Evolutionary conservation across 2,113 vertebrate genomes (phyloP).

Genomic region (Anas platyrhynchos): DNA sequence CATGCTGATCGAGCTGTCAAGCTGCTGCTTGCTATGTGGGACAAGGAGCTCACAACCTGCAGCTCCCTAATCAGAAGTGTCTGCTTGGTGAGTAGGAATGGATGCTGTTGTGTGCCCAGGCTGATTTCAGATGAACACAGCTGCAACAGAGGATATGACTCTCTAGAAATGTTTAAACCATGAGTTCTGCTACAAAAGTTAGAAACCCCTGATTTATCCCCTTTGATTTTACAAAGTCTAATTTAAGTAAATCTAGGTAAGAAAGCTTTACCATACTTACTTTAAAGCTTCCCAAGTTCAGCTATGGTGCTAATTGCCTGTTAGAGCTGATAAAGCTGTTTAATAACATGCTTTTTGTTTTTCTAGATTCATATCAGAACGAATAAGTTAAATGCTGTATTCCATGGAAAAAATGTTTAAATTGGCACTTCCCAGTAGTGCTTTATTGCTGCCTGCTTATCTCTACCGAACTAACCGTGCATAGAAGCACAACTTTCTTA

Average conservation of each 20-base stretch:
- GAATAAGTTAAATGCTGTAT: neutral
- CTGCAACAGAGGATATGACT: neutral
- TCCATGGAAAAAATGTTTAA: neutral
- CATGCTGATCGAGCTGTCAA: slow-evolving; percentile 33
- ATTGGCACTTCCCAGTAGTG: neutral
- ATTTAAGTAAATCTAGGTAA: neutral
- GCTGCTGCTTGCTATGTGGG: neutral
- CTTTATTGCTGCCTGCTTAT: neutral
- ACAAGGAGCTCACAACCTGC: neutral
- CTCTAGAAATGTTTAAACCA: neutral
- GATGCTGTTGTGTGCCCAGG: neutral
- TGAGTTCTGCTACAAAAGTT: neutral
- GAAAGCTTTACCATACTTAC: neutral
- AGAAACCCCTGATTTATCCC: neutral
- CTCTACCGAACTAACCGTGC: neutral
- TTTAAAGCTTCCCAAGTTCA: neutral
- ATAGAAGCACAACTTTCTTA: neutral
- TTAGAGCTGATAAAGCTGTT: neutral
- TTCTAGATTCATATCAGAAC: neutral
- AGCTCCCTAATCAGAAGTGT: neutral
- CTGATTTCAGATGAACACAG: neutral
- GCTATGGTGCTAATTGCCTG: neutral
- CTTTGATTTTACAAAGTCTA: neutral
- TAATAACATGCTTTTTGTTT: neutral
- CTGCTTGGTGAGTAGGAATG: neutral